These are phyloP conservation scores for Volucella inanis DNA, from an alignment of 2,888 invertebrate species.

Conservation along the genomic window DNA sequence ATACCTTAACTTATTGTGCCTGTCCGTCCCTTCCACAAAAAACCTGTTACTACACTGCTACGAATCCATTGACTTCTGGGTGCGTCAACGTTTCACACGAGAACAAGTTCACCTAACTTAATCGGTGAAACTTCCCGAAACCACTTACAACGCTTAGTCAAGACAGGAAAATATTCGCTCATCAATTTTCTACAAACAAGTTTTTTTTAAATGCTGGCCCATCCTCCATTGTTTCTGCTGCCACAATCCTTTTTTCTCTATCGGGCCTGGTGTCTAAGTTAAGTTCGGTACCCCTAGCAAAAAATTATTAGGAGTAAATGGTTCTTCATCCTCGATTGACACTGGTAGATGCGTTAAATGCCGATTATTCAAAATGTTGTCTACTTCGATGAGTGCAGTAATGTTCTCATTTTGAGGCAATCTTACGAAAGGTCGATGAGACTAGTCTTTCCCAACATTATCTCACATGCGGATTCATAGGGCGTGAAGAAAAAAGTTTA, in stretches of 20 bases:
- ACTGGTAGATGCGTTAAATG: not conserved
- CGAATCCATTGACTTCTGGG: too few relatives aligned
- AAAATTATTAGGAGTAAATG: conserved; percentile 51
- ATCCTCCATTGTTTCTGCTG: conserved; percentile 33
- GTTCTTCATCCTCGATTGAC: conserved; percentile 40
- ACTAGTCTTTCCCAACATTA: conserved; percentile 21
- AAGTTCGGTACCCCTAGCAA: conserved; percentile 32
- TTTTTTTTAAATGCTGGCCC: conserved; percentile 20
- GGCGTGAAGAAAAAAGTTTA: conserved; percentile 2
- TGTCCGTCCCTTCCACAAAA: conserved; percentile 6
- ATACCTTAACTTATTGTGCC: not conserved
- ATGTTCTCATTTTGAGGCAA: conserved; percentile 3
- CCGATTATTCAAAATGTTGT: conserved; percentile 18
- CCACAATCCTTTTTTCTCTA: conserved; percentile 18
- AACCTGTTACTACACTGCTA: not conserved
- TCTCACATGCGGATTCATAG: too few relatives aligned
- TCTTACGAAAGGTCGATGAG: not conserved
- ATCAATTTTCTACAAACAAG: conserved; percentile 41
- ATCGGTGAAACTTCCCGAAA: not conserved
- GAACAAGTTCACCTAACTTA: not conserved
- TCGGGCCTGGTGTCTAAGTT: conserved; percentile 15
- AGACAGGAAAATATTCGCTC: not conserved
- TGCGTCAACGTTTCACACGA: not conserved
- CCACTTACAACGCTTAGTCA: too few relatives aligned
- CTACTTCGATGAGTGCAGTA: conserved; percentile 5